Percentiles rank a stretch among this genome's conserved stretches.
These are phyloP conservation scores for Ictidomys tridecemlineatus DNA, from an alignment of 2,113 vertebrate genomes.

Conservation along the genomic window DNA sequence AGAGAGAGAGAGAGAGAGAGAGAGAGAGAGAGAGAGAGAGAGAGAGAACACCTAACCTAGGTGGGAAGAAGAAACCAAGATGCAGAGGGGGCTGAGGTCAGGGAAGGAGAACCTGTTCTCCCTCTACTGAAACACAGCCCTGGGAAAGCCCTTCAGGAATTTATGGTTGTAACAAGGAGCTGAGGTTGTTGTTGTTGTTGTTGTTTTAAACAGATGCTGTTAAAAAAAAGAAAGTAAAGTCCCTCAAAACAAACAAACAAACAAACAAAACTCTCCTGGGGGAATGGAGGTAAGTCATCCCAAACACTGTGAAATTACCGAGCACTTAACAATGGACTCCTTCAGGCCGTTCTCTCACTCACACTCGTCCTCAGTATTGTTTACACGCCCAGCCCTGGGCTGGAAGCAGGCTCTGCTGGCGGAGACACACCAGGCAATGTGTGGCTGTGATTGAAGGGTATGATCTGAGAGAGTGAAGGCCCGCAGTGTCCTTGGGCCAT, in stretches of 20 bases:
- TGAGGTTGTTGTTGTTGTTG: not conserved
- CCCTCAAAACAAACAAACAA: not conserved
- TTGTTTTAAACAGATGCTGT: not conserved
- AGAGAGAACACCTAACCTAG: no score
- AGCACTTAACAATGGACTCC: no score
- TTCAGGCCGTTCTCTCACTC: not conserved
- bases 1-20: no score
- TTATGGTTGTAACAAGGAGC: not conserved
- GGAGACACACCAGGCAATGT: not conserved
- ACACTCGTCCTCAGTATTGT: not conserved
- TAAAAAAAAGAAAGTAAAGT: not conserved
- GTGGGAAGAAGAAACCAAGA: no score
- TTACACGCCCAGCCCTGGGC: rapidly evolving
- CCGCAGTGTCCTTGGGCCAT: rapidly evolving
- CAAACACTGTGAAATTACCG: not conserved
- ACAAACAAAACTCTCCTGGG: not conserved
- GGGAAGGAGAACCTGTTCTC: not conserved
- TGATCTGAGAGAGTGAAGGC: not conserved
- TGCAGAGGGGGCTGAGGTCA: not conserved
- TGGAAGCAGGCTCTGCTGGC: not conserved
- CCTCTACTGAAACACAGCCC: not conserved
- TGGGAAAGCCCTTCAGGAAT: not conserved
- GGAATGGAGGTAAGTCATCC: not conserved
- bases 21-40: no score
- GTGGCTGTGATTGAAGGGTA: rapidly evolving